Base-by-base conservation (phyloP, 1,140 invertebrate genomes). In the Drosophila serrata region DNA sequence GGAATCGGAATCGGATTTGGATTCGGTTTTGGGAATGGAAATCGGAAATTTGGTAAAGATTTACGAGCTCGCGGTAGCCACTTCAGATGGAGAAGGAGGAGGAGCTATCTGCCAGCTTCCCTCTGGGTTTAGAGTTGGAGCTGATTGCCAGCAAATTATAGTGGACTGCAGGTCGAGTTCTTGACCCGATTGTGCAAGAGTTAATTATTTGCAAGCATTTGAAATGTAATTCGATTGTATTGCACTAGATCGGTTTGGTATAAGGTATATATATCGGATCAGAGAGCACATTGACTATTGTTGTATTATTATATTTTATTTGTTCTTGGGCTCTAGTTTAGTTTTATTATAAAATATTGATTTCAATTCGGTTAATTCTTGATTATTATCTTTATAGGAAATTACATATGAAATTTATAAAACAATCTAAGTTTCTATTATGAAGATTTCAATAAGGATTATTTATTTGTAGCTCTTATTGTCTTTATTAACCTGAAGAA, bases 31-130 rank as follows among this genome's bases (percentile, higher is more conserved):
- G 13, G 37, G 27, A 35, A 31, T 64, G 24, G n/a, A 35, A 55
- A n/a, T 62, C 51, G 63, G 31, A 70, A 56, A 73, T 53, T 57
- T 55, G 19, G 22, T 49, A 37, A 55, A 77, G 74, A 77, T 77
- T 77, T 77, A 77, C 48, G 40, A 60, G 11, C 53, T 1, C 1
- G 46, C 42, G 5, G 3, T 27, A 31, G 12, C 37, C 29, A 75
- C 29, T 53, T 53, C 4, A 22, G 13, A 17, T n/a, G 51, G 1
- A 3, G 46, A 2, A 24, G 24, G 24, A 24, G 31, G 49, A 33
- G 51, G 7, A 55, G 33, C 33, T 55, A 9, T 22, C 8, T 17
- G 51, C 0, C 49, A 33, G 48, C 48, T 51, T 51, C 48, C 29
- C 49, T 3, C 13, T 13, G 12, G 4, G 6, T 22, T 13, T 13